Evolutionary conservation across 2,113 vertebrate species (phyloP).

Genomic region (Natator depressus): DNA sequence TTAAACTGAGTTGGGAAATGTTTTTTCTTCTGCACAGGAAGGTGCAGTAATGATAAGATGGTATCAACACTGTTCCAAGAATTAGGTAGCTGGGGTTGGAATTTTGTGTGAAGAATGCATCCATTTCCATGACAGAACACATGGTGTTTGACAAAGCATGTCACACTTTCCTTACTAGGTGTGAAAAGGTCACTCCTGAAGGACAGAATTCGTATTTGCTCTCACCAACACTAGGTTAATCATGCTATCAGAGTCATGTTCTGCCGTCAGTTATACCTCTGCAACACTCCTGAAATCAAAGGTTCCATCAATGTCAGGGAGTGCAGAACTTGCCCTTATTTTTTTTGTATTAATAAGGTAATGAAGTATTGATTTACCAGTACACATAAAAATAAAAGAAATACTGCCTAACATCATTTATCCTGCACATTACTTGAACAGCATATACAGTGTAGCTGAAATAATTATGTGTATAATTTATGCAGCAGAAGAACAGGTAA

Average conservation of each 20-base stretch:
- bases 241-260: background rate
- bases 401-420: background rate
- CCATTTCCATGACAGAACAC: background rate
- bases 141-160: background rate
- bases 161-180: background rate
- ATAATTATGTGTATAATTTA: background rate
- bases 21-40: background rate
- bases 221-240: background rate
- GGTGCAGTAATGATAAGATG: background rate
- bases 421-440: background rate
- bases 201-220: background rate
- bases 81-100: background rate
- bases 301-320: background rate
- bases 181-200: background rate
- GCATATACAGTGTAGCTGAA: background rate
- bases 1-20: rapidly evolving
- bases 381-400: background rate
- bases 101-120: background rate
- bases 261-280: background rate
- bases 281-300: background rate
- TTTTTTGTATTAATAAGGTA: background rate
- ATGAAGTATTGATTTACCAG: background rate
- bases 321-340: background rate
- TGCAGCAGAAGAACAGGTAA: background rate
- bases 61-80: background rate